A percentile compares a stretch with the other conserved stretches of the same genome.
These are phyloP conservation scores for Trissoscelio sp. DNA, from an alignment of 2,888 invertebrate species.

Conservation along the genomic window DNA sequence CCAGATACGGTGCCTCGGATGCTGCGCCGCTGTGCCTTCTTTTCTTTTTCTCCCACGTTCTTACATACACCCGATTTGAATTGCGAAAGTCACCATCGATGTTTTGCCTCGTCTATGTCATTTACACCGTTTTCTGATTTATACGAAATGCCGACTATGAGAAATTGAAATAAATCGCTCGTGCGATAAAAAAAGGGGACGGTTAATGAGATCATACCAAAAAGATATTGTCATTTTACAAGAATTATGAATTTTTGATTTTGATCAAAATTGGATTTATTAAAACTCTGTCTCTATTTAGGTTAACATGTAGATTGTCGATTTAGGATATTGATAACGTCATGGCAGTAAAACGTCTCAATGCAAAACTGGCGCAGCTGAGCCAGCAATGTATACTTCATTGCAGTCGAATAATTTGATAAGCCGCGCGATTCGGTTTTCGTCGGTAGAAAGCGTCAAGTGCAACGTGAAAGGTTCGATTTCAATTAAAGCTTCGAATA, in stretches of 20 bases:
- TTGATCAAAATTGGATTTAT: conserved; percentile 18
- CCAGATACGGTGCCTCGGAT: conserved; percentile 59
- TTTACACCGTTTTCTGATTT: conserved; percentile 35
- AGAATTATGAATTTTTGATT: background rate
- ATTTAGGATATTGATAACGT: conserved; percentile 41
- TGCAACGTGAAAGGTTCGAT: conserved; percentile 28
- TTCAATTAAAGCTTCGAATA: conserved; percentile 17
- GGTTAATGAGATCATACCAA: background rate
- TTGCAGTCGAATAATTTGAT: conserved; percentile 1
- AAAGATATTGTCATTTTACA: conserved; percentile 4
- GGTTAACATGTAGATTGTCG: conserved; percentile 50
- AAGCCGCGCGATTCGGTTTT: background rate
- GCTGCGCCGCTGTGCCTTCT: conserved; percentile 53
- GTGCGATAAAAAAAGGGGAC: too few species aligned
- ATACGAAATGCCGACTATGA: conserved; percentile 7
- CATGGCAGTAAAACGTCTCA: conserved; percentile 24
- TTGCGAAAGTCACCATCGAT: conserved; percentile 60
- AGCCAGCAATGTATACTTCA: background rate
- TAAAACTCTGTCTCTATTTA: conserved; percentile 27
- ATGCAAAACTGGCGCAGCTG: background rate
- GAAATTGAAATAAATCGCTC: conserved; percentile 24
- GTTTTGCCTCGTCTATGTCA: conserved; percentile 36
- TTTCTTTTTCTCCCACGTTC: conserved; percentile 69
- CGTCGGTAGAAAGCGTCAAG: conserved; percentile 34
- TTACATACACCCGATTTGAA: conserved; percentile 63